Evolutionary conservation across 2,888 invertebrate species (phyloP).

Genomic region (Oligia fasciuncula): DNA sequence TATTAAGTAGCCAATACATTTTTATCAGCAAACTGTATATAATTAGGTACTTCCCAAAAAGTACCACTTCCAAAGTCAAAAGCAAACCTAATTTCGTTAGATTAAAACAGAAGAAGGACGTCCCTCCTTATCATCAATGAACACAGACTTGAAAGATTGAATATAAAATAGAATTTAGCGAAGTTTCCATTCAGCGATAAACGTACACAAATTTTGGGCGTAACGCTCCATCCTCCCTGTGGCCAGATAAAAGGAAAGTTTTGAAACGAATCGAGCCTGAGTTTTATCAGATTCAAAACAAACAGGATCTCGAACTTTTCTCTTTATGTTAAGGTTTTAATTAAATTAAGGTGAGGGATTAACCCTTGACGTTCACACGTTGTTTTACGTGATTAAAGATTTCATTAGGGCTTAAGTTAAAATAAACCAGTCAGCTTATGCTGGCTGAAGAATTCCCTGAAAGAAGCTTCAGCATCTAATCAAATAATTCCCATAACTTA

Average conservation of each 20-base stretch:
- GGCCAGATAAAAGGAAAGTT: conserved; percentile 81
- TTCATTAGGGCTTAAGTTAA: conserved; percentile 27
- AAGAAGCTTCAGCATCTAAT: neutral
- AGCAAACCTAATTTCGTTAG: conserved; percentile 62
- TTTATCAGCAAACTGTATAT: conserved; percentile 16
- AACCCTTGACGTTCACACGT: conserved; percentile 40
- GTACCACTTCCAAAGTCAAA: conserved; percentile 32
- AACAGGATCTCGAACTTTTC: conserved; percentile 70
- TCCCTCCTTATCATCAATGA: conserved; percentile 69
- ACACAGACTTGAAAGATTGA: conserved; percentile 76
- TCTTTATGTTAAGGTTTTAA: conserved; percentile 70
- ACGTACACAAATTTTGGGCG: conserved; percentile 78
- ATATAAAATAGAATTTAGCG: conserved; percentile 76
- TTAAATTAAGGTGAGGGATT: conserved; percentile 49
- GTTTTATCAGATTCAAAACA: conserved; percentile 75
- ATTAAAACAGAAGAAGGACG: conserved; percentile 65
- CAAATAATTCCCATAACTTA: neutral
- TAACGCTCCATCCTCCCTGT: conserved; percentile 67
- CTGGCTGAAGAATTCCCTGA: neutral
- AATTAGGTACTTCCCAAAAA: conserved; percentile 25
- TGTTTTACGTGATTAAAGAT: conserved; percentile 48
- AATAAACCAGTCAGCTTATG: neutral
- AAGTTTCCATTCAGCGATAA: conserved; percentile 75
- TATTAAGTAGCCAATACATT: conserved; percentile 31
- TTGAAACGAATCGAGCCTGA: conserved; percentile 75